Conservation (phyloP, 2,888 invertebrate species). For the Acrocyrtus sp. region DNA sequence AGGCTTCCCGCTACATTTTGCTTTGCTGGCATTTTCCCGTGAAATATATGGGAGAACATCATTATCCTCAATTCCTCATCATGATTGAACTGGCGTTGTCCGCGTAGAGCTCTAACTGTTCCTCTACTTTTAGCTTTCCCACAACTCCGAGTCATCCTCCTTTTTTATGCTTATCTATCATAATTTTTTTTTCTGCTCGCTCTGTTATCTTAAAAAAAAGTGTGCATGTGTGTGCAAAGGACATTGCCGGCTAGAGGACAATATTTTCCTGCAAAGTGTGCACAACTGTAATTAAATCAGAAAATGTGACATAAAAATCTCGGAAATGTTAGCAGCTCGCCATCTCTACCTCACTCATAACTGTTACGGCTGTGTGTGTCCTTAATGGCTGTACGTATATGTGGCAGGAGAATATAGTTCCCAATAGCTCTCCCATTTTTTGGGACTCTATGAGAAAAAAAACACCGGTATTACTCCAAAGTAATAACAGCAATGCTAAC, state of each 20-base stretch:
- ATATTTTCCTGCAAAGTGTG: slow-evolving; percentile 42
- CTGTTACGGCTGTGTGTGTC: background rate
- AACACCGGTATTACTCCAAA: too few species aligned
- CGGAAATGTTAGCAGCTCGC: background rate
- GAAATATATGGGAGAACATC: background rate
- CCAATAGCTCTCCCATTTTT: too few species aligned
- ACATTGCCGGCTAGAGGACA: background rate
- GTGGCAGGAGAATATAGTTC: background rate
- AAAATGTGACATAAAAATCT: slow-evolving; percentile 33
- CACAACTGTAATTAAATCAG: slow-evolving; percentile 50
- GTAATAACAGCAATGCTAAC: slow-evolving; percentile 20
- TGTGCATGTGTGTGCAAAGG: too few species aligned
- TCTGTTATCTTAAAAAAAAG: too few species aligned
- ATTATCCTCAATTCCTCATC: background rate
- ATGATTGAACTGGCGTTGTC: too few species aligned
- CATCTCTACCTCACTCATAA: too few species aligned
- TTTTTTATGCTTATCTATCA: background rate
- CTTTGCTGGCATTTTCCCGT: slow-evolving; percentile 30
- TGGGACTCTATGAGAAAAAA: too few species aligned
- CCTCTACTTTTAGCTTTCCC: too few species aligned
- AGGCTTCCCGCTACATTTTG: background rate
- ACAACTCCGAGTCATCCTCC: background rate
- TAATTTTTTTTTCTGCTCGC: background rate
- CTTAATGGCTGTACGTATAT: background rate
- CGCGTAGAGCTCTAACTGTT: too few species aligned